These are phyloP conservation scores for Leptopilina myrica DNA, from an alignment of 2,888 invertebrate genomes.

Conservation along the genomic window DNA sequence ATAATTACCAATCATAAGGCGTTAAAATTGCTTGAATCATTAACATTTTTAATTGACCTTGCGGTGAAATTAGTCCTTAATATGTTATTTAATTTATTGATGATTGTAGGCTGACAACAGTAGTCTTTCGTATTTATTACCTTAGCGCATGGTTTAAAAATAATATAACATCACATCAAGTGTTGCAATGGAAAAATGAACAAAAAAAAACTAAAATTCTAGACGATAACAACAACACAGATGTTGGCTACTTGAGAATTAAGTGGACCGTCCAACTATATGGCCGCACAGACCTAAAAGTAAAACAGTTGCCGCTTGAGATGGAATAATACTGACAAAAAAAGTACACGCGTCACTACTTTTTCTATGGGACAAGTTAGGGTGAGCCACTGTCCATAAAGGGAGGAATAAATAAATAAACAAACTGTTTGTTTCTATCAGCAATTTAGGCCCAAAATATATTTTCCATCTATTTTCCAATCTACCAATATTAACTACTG, in stretches of 20 bases:
- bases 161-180: background rate
- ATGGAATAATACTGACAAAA: constrained; percentile 70
- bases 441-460: background rate
- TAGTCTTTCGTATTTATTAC: no score
- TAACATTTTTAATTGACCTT: no score
- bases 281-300: constrained; percentile 56
- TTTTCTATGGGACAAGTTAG: constrained; percentile 47
- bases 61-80: no score
- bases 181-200: background rate
- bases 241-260: constrained; percentile 71
- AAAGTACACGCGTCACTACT: constrained; percentile 69
- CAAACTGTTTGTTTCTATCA: background rate
- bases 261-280: constrained; percentile 67
- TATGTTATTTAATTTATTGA: no score
- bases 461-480: background rate
- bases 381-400: constrained; percentile 43
- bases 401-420: constrained; percentile 48
- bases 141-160: no score
- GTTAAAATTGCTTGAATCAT: no score
- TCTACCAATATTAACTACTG: no score
- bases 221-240: constrained; percentile 59
- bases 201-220: background rate
- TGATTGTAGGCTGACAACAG: no score
- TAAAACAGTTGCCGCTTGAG: constrained; percentile 69
- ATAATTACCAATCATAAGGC: no score